Conservation (phyloP, 2,888 invertebrate genomes). For the Thereva unica region DNA sequence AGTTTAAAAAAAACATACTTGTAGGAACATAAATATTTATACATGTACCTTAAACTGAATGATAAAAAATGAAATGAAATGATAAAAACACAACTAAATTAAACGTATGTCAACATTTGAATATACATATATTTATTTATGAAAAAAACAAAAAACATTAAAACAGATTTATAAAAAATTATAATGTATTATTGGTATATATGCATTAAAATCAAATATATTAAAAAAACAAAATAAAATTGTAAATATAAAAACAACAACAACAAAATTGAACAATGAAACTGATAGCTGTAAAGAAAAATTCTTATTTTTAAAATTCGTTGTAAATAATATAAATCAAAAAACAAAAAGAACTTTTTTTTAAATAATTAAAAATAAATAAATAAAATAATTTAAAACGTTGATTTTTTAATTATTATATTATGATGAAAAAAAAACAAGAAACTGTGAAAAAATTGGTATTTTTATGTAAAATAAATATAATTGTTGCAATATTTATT, state of each 20-base stretch:
- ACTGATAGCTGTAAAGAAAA: no score
- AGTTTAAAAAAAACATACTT: slow-evolving; percentile 19
- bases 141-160: slow-evolving; percentile 14
- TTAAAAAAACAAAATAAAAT: no score
- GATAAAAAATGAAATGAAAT: neutral
- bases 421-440: slow-evolving; percentile 13
- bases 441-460: slow-evolving; percentile 15
- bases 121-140: slow-evolving; percentile 30
- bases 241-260: no score
- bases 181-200: neutral
- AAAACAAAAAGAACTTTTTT: neutral
- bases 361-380: neutral
- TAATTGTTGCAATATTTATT: slow-evolving; percentile 35
- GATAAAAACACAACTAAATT: no score
- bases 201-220: no score
- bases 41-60: slow-evolving; percentile 33
- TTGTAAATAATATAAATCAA: neutral
- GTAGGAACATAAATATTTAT: slow-evolving; percentile 29
- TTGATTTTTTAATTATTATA: slow-evolving; percentile 21
- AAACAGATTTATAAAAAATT: neutral
- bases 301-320: no score
- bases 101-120: slow-evolving; percentile 13
- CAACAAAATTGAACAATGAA: no score
- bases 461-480: slow-evolving; percentile 28
- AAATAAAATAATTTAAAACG: slow-evolving; percentile 17